Base-by-base conservation (phyloP, 2,888 invertebrate genomes). In the Tetramorium bicarinatum region DNA sequence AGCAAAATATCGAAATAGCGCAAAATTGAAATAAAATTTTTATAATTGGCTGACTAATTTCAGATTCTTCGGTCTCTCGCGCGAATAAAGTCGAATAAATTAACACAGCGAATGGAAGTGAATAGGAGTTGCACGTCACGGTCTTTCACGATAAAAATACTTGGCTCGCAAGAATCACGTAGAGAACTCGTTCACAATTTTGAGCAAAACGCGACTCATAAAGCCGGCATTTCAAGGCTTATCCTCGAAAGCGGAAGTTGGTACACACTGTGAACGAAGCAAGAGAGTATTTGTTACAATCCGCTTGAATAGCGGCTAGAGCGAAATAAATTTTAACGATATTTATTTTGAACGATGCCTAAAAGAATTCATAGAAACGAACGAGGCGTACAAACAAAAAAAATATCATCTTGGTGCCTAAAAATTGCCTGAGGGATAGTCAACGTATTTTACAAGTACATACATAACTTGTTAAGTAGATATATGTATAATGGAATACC, bases 141-240 rank as follows among this genome's bases (percentile, higher is more conserved):
- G 59, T 69, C 59, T 59, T 29, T 77, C 15, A 25, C 34, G 75
- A 76, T 69, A 69, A 69, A 69, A 59, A 69, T 34, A 34, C 54
- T 66, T 25, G 38, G 18, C 49, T 47, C 13, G 64, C 76, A 21
- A 59, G 47, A 34, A 74, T 56, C 9, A n/a, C 21, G 66, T n/a
- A 7, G 21, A 49, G 41, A 62, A 54, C 64, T 64, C 49, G 62
- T 62, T 80, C 61, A 41, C 15, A 80, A 44, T 82, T 56, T 66
- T 54, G 47, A 64, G 29, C 47, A 49, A 62, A 74, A 72, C 21
- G 75, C 56, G 44, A 66, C 18, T 75, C 66, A 49, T 56, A 66
- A 82, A 66, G 66, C 82, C 47, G 54, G 44, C 34, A 52, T 49
- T 56, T 75, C 75, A 74, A 75, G 66, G 64, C 44, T 75, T 64